Conservation (phyloP, 2,113 vertebrate species). For the Lonchura striata region DNA sequence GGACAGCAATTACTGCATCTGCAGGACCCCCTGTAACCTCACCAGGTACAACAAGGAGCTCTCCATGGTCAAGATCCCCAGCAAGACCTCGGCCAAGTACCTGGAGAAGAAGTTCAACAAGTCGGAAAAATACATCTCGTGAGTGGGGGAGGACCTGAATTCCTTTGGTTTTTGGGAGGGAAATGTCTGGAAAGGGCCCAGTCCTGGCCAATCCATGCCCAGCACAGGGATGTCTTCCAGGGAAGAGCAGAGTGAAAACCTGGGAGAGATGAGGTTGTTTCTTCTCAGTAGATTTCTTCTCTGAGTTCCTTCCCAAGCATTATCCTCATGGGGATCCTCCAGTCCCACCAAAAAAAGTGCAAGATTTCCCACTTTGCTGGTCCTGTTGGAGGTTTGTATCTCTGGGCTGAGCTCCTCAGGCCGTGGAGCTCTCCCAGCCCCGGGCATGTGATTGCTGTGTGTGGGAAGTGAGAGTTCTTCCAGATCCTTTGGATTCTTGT, state of each 20-base stretch:
- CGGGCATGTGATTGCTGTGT: not conserved
- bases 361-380: not conserved
- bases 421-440: not conserved
- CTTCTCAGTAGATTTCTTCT: not conserved
- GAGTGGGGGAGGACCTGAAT: constrained; percentile 51
- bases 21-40: constrained; percentile 94
- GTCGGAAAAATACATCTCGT: constrained; percentile 97
- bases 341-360: not conserved
- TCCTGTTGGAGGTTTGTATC: not conserved
- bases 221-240: not conserved
- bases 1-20: constrained; percentile 92
- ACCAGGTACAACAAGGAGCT: constrained; percentile 98
- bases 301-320: not conserved
- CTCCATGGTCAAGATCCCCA: constrained; percentile 99
- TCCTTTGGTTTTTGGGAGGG: not conserved
- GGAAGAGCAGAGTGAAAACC: not conserved
- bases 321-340: not conserved
- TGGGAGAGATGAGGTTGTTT: not conserved
- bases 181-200: not conserved
- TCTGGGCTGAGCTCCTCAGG: not conserved
- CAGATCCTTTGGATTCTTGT: not conserved
- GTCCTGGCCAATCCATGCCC: not conserved
- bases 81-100: constrained; percentile 97
- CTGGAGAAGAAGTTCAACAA: constrained; percentile 99
- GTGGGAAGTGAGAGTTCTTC: not conserved